Conservation (phyloP, 2,888 invertebrate genomes). For the Ceramica pisi region DNA sequence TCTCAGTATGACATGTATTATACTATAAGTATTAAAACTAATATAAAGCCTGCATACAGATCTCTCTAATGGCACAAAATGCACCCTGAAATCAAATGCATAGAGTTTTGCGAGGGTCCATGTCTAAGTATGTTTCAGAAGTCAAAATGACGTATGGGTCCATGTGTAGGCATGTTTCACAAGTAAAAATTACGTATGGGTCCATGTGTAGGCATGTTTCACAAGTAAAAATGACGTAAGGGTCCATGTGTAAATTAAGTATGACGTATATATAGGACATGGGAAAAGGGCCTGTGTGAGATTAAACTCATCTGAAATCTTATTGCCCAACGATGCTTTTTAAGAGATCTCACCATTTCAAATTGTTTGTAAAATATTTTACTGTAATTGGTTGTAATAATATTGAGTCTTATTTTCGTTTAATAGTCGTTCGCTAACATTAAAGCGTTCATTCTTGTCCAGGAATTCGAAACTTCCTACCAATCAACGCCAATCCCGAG, state of each 20-base stretch:
- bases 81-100: slow-evolving; percentile 69
- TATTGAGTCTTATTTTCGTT: not conserved
- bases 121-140: not conserved
- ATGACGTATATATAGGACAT: not conserved
- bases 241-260: slow-evolving; percentile 6
- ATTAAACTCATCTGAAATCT: not conserved
- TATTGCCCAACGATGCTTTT: no score
- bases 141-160: slow-evolving; percentile 4
- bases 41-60: slow-evolving; percentile 69
- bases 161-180: not conserved
- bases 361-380: not conserved
- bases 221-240: slow-evolving; percentile 4
- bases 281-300: not conserved
- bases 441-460: not conserved
- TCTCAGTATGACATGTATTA: slow-evolving; percentile 41
- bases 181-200: slow-evolving; percentile 6
- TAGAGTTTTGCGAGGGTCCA: slow-evolving; percentile 31
- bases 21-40: slow-evolving; percentile 47
- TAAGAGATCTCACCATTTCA: not conserved
- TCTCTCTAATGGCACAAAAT: slow-evolving; percentile 75
- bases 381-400: not conserved
- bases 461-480: not conserved
- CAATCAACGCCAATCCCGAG: not conserved
- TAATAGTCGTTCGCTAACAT: not conserved
- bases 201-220: not conserved